phyloP scores from a whole-genome alignment of 2,888 invertebrate genomes.

The Biston stratarius region DNA sequence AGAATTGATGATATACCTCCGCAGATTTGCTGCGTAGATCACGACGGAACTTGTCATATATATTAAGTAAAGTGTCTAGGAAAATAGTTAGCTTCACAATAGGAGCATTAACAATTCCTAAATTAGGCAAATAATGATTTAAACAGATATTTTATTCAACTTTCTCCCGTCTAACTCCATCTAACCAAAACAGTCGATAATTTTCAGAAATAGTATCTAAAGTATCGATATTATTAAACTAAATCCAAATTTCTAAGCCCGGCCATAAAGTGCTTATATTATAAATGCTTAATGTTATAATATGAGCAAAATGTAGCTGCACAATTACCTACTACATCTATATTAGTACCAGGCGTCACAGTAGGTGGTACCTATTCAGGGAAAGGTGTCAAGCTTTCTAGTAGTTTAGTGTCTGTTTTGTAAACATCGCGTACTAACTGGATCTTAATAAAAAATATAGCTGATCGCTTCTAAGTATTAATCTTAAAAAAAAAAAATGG shows the following conservation, averaged over 20 bases:
- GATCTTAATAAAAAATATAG: background rate
- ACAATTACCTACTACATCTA: constrained; percentile 10
- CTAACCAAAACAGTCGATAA: constrained; percentile 14
- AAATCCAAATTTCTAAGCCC: constrained; percentile 9
- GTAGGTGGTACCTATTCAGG: constrained; percentile 10
- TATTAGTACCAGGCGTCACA: constrained; percentile 14
- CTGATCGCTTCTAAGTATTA: too few species aligned
- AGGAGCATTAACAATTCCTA: background rate
- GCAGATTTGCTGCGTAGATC: too few species aligned
- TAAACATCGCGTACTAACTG: background rate
- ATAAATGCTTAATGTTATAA: constrained; percentile 10
- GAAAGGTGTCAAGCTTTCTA: constrained; percentile 1
- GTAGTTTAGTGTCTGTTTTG: background rate
- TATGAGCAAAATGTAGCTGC: constrained; percentile 6
- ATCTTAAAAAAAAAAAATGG: too few species aligned
- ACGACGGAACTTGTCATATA: too few species aligned
- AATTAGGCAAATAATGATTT: constrained; percentile 6
- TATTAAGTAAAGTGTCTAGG: too few species aligned
- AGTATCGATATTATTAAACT: constrained; percentile 16
- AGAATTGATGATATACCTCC: too few species aligned
- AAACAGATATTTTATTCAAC: background rate
- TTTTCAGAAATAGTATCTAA: constrained; percentile 12
- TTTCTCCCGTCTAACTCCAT: constrained; percentile 15
- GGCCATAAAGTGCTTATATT: constrained; percentile 19
- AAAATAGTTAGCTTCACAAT: too few species aligned